Percentiles rank a stretch among this genome's conserved stretches.
phyloP scores from a whole-genome alignment of 2,797 vertebrate genomes.

The Acestrorhynchus altus region DNA sequence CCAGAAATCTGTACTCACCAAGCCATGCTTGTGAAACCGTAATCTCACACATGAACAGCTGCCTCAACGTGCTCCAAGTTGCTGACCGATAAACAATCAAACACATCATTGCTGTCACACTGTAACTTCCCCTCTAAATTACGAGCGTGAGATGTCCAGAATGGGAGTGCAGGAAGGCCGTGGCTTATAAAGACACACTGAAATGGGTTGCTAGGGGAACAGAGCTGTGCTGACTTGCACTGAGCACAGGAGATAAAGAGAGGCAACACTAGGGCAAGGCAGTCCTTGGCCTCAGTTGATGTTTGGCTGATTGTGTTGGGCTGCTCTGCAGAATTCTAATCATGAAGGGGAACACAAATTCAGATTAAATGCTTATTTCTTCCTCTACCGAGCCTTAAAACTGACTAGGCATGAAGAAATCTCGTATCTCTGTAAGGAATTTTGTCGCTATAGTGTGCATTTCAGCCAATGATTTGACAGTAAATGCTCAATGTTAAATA shows the following conservation, averaged over 20 bases:
- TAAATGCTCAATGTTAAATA: background rate
- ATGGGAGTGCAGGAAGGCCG: background rate
- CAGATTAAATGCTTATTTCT: conserved; percentile 22
- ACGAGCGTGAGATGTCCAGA: background rate
- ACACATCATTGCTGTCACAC: background rate
- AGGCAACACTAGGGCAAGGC: conserved; percentile 45
- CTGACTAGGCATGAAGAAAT: conserved; percentile 19
- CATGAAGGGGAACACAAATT: conserved; percentile 26
- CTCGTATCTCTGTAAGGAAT: conserved; percentile 16
- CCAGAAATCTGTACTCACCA: background rate
- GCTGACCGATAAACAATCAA: background rate
- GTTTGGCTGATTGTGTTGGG: conserved; percentile 52
- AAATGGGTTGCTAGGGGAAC: conserved; percentile 50
- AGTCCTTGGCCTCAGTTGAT: conserved; percentile 53
- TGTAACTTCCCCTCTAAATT: background rate
- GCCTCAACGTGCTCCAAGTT: background rate
- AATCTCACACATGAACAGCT: background rate
- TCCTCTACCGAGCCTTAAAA: conserved; percentile 3
- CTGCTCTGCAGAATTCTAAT: conserved; percentile 51
- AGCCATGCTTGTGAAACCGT: too few species aligned
- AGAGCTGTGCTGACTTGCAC: conserved; percentile 39
- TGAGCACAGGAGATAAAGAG: conserved; percentile 52
- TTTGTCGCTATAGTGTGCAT: background rate
- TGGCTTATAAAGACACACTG: conserved; percentile 26
- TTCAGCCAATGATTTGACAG: conserved; percentile 11